Percentiles rank a stretch among this genome's conserved stretches.
These are phyloP conservation scores for Nesoenas mayeri DNA, from an alignment of 2,113 vertebrate genomes.

Conservation along the genomic window DNA sequence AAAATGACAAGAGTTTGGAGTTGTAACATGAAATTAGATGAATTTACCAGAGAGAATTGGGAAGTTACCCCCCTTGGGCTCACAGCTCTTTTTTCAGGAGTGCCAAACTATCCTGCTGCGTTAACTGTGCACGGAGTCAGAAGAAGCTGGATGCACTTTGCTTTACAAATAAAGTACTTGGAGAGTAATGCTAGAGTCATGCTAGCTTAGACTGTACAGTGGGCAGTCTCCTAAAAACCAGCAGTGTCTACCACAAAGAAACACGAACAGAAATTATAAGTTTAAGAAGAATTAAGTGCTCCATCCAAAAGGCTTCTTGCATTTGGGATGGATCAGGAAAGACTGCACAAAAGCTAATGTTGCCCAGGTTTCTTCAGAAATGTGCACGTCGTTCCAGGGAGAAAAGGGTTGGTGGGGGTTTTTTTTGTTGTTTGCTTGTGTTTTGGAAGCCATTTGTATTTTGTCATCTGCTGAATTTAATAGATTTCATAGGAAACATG, in stretches of 20 bases:
- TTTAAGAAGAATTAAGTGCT: background rate
- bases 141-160: background rate
- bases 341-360: background rate
- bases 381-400: background rate
- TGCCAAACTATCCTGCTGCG: background rate
- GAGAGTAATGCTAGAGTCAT: background rate
- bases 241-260: background rate
- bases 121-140: background rate
- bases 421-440: background rate
- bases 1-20: fast-evolving
- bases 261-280: background rate
- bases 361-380: background rate
- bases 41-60: background rate
- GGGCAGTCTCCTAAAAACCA: background rate
- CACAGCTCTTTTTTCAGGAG: background rate
- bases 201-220: fast-evolving
- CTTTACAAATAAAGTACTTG: background rate
- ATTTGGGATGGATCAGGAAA: background rate
- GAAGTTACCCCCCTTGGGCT: background rate
- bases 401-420: background rate
- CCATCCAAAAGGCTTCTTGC: background rate
- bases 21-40: background rate
- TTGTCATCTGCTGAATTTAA: background rate
- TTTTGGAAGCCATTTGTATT: background rate
- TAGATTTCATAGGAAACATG: background rate